A percentile compares a stretch with the other conserved stretches of the same genome.
These are phyloP conservation scores for Merodon equestris DNA, from an alignment of 2,888 invertebrate species.

Conservation along the genomic window DNA sequence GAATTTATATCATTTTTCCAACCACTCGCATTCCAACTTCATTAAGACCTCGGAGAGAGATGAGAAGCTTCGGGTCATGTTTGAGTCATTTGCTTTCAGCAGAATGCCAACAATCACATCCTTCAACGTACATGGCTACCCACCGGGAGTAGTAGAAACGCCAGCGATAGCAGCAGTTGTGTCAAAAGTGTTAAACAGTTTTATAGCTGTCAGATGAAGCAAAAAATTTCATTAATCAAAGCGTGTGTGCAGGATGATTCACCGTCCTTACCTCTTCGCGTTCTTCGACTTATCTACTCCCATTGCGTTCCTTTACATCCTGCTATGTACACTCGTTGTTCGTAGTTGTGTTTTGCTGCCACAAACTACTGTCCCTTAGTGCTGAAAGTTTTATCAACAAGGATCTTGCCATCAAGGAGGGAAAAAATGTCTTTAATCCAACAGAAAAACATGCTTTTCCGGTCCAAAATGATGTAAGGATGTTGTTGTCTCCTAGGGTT, in stretches of 20 bases:
- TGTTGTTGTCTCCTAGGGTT: conserved; percentile 19
- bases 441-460: conserved; percentile 39
- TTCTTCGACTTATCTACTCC: neutral
- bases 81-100: too few relatives aligned
- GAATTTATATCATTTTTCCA: too few relatives aligned
- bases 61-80: too few relatives aligned
- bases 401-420: conserved; percentile 14
- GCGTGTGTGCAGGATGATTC: conserved; percentile 37
- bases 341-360: conserved; percentile 7
- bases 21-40: too few relatives aligned
- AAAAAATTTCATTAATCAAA: conserved; percentile 68
- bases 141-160: too few relatives aligned
- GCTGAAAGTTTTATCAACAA: conserved; percentile 34
- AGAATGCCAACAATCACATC: too few relatives aligned
- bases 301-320: conserved; percentile 3
- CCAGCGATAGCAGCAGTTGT: conserved; percentile 37
- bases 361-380: conserved; percentile 5
- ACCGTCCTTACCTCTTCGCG: conserved; percentile 40
- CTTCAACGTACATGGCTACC: too few relatives aligned
- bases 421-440: conserved; percentile 9
- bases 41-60: too few relatives aligned
- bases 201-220: conserved; percentile 59
- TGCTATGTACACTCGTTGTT: conserved; percentile 32
- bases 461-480: conserved; percentile 9
- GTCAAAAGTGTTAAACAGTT: conserved; percentile 65